phyloP scores from a whole-genome alignment of 2,113 vertebrate genomes.

The Cynocephalus volans region DNA sequence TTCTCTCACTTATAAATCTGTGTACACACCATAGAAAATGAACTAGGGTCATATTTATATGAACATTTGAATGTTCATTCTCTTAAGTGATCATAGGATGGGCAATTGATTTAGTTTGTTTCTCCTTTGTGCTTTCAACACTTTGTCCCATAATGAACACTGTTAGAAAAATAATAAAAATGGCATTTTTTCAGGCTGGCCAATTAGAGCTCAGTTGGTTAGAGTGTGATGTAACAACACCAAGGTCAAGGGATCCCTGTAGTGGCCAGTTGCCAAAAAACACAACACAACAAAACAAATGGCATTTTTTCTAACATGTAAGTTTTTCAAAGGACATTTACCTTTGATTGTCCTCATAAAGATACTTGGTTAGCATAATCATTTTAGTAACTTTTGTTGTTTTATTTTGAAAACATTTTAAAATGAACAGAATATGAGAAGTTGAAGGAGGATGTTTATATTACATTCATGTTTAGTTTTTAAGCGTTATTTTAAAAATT shows the following conservation, averaged over 20 bases:
- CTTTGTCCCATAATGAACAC: neutral
- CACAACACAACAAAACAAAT: neutral
- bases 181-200: too few species aligned
- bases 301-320: neutral
- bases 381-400: neutral
- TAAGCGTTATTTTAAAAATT: neutral
- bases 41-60: neutral
- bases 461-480: neutral
- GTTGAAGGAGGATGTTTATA: neutral
- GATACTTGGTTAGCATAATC: neutral
- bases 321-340: neutral
- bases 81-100: neutral
- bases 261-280: too few species aligned
- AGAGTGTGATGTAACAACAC: too few species aligned
- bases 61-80: neutral
- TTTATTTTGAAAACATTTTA: neutral
- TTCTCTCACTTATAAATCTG: neutral
- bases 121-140: neutral
- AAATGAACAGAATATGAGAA: neutral
- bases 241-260: too few species aligned
- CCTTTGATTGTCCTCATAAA: neutral
- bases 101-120: neutral
- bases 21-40: neutral
- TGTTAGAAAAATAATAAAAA: slow-evolving; percentile 2
- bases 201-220: too few species aligned